These are phyloP conservation scores for Sebastes flavidus DNA, from an alignment of 2,797 vertebrate genomes.

Conservation along the genomic window DNA sequence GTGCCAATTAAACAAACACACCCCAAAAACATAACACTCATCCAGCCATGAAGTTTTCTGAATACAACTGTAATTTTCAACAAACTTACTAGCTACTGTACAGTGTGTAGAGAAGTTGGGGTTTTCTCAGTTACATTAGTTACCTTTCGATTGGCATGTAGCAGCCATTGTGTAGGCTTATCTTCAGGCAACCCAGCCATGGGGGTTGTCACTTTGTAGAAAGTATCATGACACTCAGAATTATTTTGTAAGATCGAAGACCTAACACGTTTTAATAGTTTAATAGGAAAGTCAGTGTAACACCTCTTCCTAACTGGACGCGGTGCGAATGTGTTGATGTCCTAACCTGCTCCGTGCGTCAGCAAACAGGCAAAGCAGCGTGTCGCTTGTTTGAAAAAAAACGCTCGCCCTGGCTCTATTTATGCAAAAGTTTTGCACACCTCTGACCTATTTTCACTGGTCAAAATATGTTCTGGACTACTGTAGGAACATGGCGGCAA, in stretches of 20 bases:
- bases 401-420: too few relatives aligned
- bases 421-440: too few relatives aligned
- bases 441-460: too few relatives aligned
- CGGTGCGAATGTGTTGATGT: too few relatives aligned
- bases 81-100: neutral
- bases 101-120: neutral
- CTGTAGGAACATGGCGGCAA: too few relatives aligned
- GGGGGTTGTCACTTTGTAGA: neutral
- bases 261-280: neutral
- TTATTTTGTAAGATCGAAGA: neutral
- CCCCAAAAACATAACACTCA: neutral
- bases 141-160: neutral
- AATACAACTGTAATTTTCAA: neutral
- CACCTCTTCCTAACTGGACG: too few relatives aligned
- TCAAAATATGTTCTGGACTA: too few relatives aligned
- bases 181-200: neutral
- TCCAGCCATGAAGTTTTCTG: neutral
- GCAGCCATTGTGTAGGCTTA: neutral
- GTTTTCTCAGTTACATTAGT: neutral
- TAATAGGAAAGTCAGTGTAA: neutral
- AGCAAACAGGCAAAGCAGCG: fast-evolving
- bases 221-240: neutral
- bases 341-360: too few relatives aligned
- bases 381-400: too few relatives aligned
- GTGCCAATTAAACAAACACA: neutral